Evolutionary conservation across 2,888 invertebrate species (phyloP), one percentile per base, ranked within the genome.

Genomic region (Malthinus seriepunctatus): DNA sequence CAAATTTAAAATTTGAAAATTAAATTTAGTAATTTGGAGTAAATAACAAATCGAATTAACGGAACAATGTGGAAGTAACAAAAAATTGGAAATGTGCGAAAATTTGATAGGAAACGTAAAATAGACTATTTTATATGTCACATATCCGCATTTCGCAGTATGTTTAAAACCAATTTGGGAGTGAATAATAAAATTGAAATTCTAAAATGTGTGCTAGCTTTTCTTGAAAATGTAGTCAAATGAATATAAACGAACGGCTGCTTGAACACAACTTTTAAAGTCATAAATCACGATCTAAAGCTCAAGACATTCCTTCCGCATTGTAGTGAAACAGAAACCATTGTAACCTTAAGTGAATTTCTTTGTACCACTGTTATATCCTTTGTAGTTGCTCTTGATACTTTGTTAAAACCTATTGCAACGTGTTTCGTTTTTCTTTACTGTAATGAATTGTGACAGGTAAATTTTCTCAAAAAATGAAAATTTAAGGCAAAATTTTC

Each of bases 301-400:
- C 51, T 31, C 50, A 50, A 51, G 47, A 53, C 54, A 59, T 59
- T 59, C 59, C 53, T 59, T 46, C 54, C 32, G 50, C 54, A 51
- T 55, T 59, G 59, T 59, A 54, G 50, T 51, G 50, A 54, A 58
- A 53, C 58, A 58, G 49, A 37, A 54, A 59, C 54, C 59, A 55
- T 55, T 55, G 59, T 59, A 54, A 51, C 54, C 53, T 54, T 59
- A 59, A 59, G 59, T 55, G 59, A 59, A 59, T 59, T 59, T 59
- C 54, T 54, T 59, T 59, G 59, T 59, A 59, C 59, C 39, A 15
- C 51, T 51, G 52, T 53, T 58, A 53, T 58, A 53, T 48, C 49
- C 52, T 53, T 53, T 53, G 58, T 58, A 53, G 53, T 52, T 53
- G 50, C 44, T 49, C 58, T 50, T 51, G 45, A 55, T 59, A 55